Percentiles rank a stretch among this genome's conserved stretches.
These are phyloP conservation scores for Hesperophylax magnus DNA, from an alignment of 1,140 invertebrate genomes.

Conservation along the genomic window DNA sequence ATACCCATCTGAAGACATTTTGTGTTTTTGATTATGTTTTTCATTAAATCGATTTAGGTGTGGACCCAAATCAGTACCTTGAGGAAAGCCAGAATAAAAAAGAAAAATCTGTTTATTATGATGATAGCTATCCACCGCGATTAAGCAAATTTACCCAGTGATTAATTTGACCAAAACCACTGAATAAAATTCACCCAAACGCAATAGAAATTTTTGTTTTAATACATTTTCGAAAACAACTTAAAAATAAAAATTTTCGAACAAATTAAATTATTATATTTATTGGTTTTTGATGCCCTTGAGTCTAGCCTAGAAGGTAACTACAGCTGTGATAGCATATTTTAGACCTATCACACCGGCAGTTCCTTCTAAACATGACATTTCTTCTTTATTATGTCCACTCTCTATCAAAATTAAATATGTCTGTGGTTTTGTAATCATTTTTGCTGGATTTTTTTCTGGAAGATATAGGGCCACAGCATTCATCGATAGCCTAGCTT, in stretches of 20 bases:
- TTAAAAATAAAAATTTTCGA: no score
- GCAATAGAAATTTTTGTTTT: not conserved
- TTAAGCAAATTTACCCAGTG: not conserved
- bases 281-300: not conserved
- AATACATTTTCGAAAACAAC: no score
- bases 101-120: no score
- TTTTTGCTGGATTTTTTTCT: not conserved
- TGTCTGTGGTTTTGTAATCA: not conserved
- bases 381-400: not conserved
- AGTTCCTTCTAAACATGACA: slow-evolving; percentile 14
- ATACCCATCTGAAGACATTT: no score
- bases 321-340: slow-evolving; percentile 33
- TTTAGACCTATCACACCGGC: slow-evolving; percentile 30
- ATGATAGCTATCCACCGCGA: not conserved
- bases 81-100: no score
- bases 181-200: not conserved
- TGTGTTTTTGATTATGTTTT: no score
- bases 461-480: no score
- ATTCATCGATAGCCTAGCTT: not conserved
- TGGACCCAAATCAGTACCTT: no score
- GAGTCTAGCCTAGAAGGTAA: slow-evolving; percentile 17
- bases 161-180: not conserved
- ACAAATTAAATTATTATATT: no score
- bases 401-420: not conserved
- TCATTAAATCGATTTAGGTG: no score